Percentiles rank a stretch among this genome's conserved stretches.
Conservation (phyloP, 1,140 invertebrate species). For the Aphelinus certus region DNA sequence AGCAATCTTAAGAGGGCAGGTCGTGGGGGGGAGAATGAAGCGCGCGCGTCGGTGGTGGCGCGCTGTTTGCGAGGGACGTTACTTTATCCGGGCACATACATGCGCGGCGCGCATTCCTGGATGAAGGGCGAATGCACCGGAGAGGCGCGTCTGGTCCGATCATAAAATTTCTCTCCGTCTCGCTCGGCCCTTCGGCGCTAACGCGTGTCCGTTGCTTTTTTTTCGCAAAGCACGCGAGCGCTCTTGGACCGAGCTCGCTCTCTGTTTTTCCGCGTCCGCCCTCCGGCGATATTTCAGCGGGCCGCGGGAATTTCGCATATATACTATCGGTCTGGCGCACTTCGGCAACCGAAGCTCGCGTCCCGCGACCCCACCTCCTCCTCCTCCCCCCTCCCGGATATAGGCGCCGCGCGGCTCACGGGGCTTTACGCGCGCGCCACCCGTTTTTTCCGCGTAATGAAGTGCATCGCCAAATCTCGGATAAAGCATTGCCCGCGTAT, state of each 20-base stretch:
- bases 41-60: neutral
- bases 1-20: neutral
- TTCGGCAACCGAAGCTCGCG: no score
- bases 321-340: slow-evolving; percentile 4
- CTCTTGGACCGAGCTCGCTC: neutral
- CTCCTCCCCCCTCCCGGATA: neutral
- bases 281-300: slow-evolving; percentile 18
- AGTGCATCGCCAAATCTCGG: slow-evolving; percentile 23
- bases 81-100: slow-evolving; percentile 4
- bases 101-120: neutral
- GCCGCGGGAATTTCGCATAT: slow-evolving; percentile 14
- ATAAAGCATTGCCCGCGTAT: slow-evolving; percentile 5
- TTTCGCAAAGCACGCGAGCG: neutral
- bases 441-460: slow-evolving; percentile 29
- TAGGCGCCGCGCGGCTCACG: neutral
- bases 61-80: neutral
- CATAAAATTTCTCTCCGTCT: slow-evolving; percentile 4
- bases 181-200: neutral
- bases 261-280: slow-evolving; percentile 9
- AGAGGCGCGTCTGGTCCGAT: slow-evolving; percentile 11
- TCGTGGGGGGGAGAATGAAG: neutral
- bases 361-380: no score
- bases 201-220: neutral
- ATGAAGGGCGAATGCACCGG: neutral
- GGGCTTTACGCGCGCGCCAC: neutral